Base-by-base conservation (phyloP, 2,797 vertebrate species). In the Fistularia commersonii region DNA sequence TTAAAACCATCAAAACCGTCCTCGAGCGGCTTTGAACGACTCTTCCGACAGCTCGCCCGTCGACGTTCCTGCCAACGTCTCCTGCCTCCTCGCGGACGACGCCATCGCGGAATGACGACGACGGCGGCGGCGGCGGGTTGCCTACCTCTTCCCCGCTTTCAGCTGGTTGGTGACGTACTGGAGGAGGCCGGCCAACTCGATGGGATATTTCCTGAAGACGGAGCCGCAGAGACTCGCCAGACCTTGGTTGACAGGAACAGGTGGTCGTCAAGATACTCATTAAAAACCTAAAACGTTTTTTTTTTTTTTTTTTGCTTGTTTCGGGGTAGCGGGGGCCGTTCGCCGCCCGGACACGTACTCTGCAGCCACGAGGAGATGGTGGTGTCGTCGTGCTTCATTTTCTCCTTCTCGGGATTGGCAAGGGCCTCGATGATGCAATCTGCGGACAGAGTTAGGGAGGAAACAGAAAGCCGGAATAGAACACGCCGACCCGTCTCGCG, bases 351-450 rank as follows among this genome's bases (percentile, higher is more conserved):
- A 59, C 54, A 93, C 95, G 83, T 80, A 99, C 97, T 99, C 74
- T 99, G 97, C 68, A 99, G 91, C 97, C 97, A 99, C 8, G 93
- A 95, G 3, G 97, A 99, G 74, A 99, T 98, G 11, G 96, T 97
- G n/a, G 97, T 99, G 83, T 98, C 97, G 8, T 99, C 97, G 10
- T 98, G 97, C 66, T 99, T 99, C 96, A 99, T 99, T 82, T 95
- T 97, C 85, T 99, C 97, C 69, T 98, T 99, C 80, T 99, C 96
- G 0, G 97, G 97, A 86, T 99, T 99, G 65, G 97, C 97, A 82
- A 99, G 81, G 66, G 97, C 97, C 87, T 99, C 97, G 63, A 99
- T 98, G 69, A 99, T 98, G 87, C 97, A 99, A 90, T 99, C 97
- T 99, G 83, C 54, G 45, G 61, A 71, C 33, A 65, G 42, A 57